A percentile compares a stretch with the other conserved stretches of the same genome.
These are phyloP conservation scores for Drosophila fungiperda DNA, from an alignment of 2,888 invertebrate genomes.

Conservation along the genomic window DNA sequence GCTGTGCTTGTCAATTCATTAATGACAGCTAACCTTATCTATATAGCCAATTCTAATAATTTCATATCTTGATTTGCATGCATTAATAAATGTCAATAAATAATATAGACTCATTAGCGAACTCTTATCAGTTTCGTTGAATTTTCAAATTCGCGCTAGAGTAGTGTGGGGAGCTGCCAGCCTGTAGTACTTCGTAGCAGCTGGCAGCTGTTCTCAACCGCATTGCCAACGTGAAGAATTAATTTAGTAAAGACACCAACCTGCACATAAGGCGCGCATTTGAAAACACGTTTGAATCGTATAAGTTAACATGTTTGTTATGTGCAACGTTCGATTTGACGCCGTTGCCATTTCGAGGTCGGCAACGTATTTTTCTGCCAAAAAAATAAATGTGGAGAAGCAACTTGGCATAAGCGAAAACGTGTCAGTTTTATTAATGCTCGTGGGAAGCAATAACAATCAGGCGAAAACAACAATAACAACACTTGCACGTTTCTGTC, in stretches of 20 bases:
- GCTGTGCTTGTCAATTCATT: constrained; percentile 31
- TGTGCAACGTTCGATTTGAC: constrained; percentile 33
- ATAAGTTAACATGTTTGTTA: neutral
- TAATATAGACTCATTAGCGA: neutral
- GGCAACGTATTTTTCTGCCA: constrained; percentile 33
- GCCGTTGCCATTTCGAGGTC: constrained; percentile 41
- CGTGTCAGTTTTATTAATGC: constrained; percentile 85
- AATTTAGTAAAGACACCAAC: constrained; percentile 32
- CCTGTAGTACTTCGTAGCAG: accelerated
- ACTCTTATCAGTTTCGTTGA: constrained; percentile 20
- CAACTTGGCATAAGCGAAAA: constrained; percentile 78
- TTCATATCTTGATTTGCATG: constrained; percentile 41
- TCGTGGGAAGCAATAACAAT: constrained; percentile 81
- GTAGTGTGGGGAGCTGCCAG: constrained; percentile 19
- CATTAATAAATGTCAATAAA: constrained; percentile 1
- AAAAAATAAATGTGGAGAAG: constrained; percentile 43
- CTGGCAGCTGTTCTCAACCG: neutral
- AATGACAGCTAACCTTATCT: constrained; percentile 52
- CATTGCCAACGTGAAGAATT: constrained; percentile 3
- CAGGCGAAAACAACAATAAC: constrained; percentile 23
- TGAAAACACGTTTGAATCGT: constrained; percentile 17
- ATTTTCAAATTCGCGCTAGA: constrained; percentile 39
- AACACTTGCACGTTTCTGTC: constrained; percentile 44
- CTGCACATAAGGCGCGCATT: constrained; percentile 16
- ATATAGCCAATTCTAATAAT: constrained; percentile 36